Percentiles rank a stretch among this genome's conserved stretches.
Conservation (phyloP, 2,113 vertebrate genomes). For the Oreotrochilus melanogaster region DNA sequence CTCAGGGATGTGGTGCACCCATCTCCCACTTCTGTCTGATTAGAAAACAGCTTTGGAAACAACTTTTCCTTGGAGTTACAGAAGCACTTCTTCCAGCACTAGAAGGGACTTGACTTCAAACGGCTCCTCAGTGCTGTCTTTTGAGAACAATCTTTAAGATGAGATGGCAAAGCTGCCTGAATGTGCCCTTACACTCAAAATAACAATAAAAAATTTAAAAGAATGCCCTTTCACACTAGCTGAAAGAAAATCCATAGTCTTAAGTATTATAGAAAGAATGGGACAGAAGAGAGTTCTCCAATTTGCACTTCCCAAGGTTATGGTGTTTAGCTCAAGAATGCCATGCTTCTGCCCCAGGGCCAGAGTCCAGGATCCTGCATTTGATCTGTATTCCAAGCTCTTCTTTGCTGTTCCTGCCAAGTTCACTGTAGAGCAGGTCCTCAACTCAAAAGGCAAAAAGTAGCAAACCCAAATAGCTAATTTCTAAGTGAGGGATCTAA, state of each 20-base stretch:
- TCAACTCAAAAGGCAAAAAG: not conserved
- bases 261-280: not conserved
- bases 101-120: not conserved
- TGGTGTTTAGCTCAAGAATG: not conserved
- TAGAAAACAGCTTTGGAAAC: not conserved
- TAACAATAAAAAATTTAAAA: not conserved
- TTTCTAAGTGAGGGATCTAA: no score
- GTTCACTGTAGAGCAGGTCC: not conserved
- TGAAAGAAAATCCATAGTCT: not conserved
- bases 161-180: not conserved
- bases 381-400: not conserved
- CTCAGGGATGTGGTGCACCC: not conserved
- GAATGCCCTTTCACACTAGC: not conserved
- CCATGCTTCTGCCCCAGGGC: not conserved
- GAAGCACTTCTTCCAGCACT: not conserved
- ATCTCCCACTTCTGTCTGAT: not conserved
- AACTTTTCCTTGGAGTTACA: not conserved
- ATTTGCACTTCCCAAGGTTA: not conserved
- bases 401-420: not conserved
- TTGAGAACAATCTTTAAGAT: not conserved
- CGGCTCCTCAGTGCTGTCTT: not conserved
- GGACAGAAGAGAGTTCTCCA: not conserved
- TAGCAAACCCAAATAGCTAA: not conserved
- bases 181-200: not conserved
- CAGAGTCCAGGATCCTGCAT: not conserved